These are phyloP conservation scores for Mus spretus DNA, from an alignment of 2,797 vertebrate genomes.

Conservation along the genomic window DNA sequence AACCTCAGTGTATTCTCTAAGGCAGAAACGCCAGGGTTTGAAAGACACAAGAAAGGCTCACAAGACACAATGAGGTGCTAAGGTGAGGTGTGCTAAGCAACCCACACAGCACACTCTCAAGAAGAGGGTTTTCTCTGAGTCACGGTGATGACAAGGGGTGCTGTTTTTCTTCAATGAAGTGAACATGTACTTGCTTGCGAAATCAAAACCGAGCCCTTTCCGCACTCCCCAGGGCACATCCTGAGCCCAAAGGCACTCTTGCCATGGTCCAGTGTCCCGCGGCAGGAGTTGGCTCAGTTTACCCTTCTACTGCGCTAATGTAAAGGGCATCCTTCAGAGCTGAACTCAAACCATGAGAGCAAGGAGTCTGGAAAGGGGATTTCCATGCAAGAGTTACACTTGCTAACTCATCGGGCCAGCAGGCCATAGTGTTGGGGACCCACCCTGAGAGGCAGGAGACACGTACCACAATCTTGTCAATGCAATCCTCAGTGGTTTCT, in stretches of 20 bases:
- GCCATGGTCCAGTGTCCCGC: neutral
- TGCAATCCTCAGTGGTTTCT: conserved; percentile 90
- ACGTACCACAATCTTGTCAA: conserved; percentile 94
- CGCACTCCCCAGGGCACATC: no score
- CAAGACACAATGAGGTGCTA: neutral
- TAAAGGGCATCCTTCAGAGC: neutral
- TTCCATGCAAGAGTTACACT: neutral
- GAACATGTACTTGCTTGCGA: neutral
- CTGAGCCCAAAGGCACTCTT: neutral
- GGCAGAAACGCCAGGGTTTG: neutral
- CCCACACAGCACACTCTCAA: neutral
- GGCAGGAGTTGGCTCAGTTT: neutral
- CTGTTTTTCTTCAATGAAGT: conserved; percentile 50
- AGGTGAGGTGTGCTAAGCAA: neutral
- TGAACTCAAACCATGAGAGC: neutral
- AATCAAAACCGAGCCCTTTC: neutral
- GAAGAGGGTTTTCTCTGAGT: neutral
- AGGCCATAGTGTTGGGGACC: neutral
- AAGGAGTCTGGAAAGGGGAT: neutral
- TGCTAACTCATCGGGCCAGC: neutral
- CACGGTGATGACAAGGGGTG: neutral
- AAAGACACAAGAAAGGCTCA: neutral
- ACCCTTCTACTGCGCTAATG: neutral
- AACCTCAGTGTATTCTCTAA: neutral
- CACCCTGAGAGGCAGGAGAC: neutral